A percentile compares a stretch with the other conserved stretches of the same genome.
Conservation (phyloP, 2,797 vertebrate species). For the Poeciliopsis gracilis region DNA sequence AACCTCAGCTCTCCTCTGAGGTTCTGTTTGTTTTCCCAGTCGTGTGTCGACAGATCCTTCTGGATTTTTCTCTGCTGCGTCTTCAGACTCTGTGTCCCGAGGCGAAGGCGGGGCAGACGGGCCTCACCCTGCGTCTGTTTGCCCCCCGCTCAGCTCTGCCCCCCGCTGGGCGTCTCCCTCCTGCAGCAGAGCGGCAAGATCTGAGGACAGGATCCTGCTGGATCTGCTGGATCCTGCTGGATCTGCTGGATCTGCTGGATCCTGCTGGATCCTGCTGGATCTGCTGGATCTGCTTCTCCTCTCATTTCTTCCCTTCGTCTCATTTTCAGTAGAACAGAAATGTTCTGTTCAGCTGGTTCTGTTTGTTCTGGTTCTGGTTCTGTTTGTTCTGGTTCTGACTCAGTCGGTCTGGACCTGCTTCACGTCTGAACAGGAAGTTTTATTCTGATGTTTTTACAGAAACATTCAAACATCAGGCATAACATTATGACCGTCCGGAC, state of each 20-base stretch:
- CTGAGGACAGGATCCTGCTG: not conserved
- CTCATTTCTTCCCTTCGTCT: not conserved
- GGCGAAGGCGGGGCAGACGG: not conserved
- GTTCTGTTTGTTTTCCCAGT: not conserved
- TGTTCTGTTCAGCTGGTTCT: not conserved
- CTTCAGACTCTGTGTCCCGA: not conserved
- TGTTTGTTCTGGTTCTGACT: not conserved
- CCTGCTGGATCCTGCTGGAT: no score
- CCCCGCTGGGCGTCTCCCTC: conserved; percentile 1
- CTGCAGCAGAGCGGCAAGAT: not conserved
- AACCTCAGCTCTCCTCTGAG: not conserved
- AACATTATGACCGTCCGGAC: not conserved
- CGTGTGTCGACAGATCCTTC: not conserved
- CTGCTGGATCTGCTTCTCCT: not conserved
- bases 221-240: not conserved
- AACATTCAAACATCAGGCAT: not conserved
- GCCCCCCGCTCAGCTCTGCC: no score
- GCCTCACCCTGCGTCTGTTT: not conserved
- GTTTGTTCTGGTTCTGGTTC: not conserved
- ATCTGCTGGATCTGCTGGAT: not conserved
- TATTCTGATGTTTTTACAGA: not conserved
- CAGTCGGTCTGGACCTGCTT: not conserved
- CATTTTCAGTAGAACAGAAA: no score
- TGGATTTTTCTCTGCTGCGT: not conserved
- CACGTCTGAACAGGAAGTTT: not conserved